phyloP scores from a whole-genome alignment of 2,888 invertebrate species.

The Dryobota labecula region DNA sequence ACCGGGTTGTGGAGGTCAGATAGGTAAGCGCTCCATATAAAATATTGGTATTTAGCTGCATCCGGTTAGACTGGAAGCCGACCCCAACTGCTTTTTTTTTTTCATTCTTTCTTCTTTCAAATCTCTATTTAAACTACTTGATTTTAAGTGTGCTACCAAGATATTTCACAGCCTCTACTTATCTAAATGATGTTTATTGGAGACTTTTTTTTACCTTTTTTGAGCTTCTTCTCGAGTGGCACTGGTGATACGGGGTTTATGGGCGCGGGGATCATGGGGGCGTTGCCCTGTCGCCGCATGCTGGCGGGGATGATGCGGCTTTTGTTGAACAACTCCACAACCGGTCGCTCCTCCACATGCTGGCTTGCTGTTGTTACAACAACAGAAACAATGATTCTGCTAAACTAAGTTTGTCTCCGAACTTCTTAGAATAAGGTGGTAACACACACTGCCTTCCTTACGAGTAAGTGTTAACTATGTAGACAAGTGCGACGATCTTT shows the following conservation, averaged over 20 bases:
- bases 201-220: slow-evolving; percentile 63
- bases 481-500: background rate
- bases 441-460: background rate
- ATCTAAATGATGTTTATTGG: background rate
- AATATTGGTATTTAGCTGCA: too few species aligned
- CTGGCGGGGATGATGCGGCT: slow-evolving; percentile 48
- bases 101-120: too few species aligned
- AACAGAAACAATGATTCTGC: background rate
- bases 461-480: background rate
- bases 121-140: background rate
- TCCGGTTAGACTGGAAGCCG: too few species aligned
- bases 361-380: slow-evolving; percentile 17
- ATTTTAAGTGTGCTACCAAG: background rate
- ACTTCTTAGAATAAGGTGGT: background rate
- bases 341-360: slow-evolving; percentile 77
- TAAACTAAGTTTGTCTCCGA: background rate
- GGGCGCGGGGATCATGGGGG: slow-evolving; percentile 10
- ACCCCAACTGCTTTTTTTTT: too few species aligned
- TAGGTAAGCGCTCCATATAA: too few species aligned
- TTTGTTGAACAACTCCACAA: slow-evolving; percentile 86
- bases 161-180: background rate
- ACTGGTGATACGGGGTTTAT: slow-evolving; percentile 24
- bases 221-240: slow-evolving; percentile 49
- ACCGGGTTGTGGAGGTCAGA: too few species aligned
- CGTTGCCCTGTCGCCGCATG: slow-evolving; percentile 7